Percentiles rank a stretch among this genome's conserved stretches.
These are phyloP conservation scores for Chiridota heheva DNA, from an alignment of 35 echinoderm and acorn worm species.

Conservation along the genomic window DNA sequence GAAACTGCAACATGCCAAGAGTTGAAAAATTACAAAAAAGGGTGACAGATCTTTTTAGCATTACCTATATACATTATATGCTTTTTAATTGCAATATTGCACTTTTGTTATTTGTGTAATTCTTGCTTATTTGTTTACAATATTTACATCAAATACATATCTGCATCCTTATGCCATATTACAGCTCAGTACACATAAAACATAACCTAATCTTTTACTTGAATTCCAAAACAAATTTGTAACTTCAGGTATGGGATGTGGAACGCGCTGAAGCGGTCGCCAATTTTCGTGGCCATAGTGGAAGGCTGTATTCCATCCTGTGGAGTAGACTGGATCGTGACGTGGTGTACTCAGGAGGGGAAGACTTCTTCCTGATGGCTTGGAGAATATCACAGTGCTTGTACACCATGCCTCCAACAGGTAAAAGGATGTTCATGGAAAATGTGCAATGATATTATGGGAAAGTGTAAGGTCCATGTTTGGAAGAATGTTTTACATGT, in stretches of 20 bases:
- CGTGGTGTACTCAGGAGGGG: slow-evolving; percentile 71
- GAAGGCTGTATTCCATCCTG: slow-evolving; percentile 52
- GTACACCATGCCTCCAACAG: slow-evolving; percentile 78
- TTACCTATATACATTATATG: too few species aligned
- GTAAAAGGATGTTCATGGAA: slow-evolving; percentile 27
- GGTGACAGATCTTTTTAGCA: too few species aligned
- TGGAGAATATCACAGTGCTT: slow-evolving; percentile 77
- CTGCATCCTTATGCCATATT: background rate
- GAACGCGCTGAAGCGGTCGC: slow-evolving; percentile 60
- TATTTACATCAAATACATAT: background rate
- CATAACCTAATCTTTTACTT: background rate
- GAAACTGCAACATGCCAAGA: background rate
- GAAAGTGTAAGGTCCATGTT: background rate
- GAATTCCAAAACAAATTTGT: background rate
- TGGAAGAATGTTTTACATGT: background rate
- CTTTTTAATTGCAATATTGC: too few species aligned
- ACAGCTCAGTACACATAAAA: too few species aligned
- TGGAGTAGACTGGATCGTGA: slow-evolving; percentile 77
- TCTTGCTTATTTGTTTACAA: too few species aligned
- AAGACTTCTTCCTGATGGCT: slow-evolving; percentile 82
- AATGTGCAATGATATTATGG: background rate
- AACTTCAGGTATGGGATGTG: slow-evolving; percentile 90
- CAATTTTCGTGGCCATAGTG: slow-evolving; percentile 86
- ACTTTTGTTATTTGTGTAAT: too few species aligned
- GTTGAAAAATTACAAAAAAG: too few species aligned